Evolutionary conservation across 2,888 invertebrate species (phyloP).

Genomic region (Teinopalpus imperialis): DNA sequence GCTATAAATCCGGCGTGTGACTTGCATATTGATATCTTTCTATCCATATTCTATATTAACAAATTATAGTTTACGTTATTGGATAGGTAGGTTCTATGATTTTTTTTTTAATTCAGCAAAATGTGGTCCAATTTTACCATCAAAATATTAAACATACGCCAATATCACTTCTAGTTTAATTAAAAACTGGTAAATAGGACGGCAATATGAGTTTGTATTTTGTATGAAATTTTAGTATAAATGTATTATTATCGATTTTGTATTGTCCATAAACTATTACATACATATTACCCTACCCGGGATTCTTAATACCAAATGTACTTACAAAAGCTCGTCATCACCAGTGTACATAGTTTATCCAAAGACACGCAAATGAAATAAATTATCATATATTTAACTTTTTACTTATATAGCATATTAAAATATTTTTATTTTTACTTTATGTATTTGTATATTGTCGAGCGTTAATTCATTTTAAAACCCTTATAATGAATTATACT

Average conservation of each 20-base stretch:
- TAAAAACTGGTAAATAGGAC: conserved; percentile 12
- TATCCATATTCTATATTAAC: conserved; percentile 16
- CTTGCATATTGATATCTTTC: conserved; percentile 21
- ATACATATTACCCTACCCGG: conserved; percentile 18
- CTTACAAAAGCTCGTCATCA: conserved; percentile 19
- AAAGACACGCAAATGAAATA: conserved; percentile 21
- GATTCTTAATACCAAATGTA: conserved; percentile 27
- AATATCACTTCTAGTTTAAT: conserved; percentile 15
- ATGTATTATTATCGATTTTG: conserved; percentile 13
- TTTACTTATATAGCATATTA: conserved; percentile 20
- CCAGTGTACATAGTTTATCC: conserved; percentile 25
- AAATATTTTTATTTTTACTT: conserved; percentile 19
- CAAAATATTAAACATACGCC: conserved; percentile 5
- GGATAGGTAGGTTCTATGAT: conserved; percentile 9
- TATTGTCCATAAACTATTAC: conserved; percentile 14
- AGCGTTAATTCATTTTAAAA: conserved; percentile 2
- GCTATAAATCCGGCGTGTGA: conserved; percentile 7
- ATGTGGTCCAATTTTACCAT: conserved; percentile 23
- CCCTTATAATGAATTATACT: background rate
- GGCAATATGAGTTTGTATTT: conserved; percentile 19
- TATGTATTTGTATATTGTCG: conserved; percentile 16
- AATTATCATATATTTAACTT: conserved; percentile 21
- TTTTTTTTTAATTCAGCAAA: conserved; percentile 19
- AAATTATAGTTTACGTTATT: conserved; percentile 16
- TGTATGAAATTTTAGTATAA: conserved; percentile 15